A percentile compares a stretch with the other conserved stretches of the same genome.
These are phyloP conservation scores for Conopomorpha cramerella DNA, from an alignment of 1,140 invertebrate species.

Conservation along the genomic window DNA sequence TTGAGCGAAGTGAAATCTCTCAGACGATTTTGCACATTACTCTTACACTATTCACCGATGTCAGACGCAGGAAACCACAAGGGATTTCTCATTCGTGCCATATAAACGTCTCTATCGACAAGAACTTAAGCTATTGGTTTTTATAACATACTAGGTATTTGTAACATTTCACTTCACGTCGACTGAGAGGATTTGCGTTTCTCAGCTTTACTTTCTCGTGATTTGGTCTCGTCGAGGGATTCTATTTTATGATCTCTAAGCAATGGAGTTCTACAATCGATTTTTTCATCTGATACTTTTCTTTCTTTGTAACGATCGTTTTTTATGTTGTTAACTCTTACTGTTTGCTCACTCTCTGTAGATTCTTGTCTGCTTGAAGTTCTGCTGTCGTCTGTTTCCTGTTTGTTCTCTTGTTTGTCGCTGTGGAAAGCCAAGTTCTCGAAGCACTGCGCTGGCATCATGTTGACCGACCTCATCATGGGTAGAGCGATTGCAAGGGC, in stretches of 20 bases:
- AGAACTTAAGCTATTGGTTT: no score
- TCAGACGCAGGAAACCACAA: no score
- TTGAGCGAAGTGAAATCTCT: no score
- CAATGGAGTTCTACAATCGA: conserved; percentile 40
- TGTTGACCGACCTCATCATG: conserved; percentile 55
- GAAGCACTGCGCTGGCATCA: conserved; percentile 50
- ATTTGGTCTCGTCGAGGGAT: conserved; percentile 48
- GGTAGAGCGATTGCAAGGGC: conserved; percentile 46
- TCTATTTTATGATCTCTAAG: conserved; percentile 48
- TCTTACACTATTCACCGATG: no score
- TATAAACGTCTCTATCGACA: no score
- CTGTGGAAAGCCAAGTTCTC: conserved; percentile 53
- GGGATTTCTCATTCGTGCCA: no score
- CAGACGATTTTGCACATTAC: no score
- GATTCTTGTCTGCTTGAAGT: conserved; percentile 29
- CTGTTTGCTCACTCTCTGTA: conserved; percentile 30
- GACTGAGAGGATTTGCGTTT: conserved; percentile 52
- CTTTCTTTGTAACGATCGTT: conserved; percentile 43
- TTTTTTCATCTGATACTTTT: conserved; percentile 34
- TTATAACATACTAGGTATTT: no score
- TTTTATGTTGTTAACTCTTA: conserved; percentile 35
- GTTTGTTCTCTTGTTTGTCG: conserved; percentile 34
- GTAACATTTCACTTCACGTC: conserved; percentile 13
- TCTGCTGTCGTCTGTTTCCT: conserved; percentile 21
- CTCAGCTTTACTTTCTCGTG: conserved; percentile 40